Conservation (phyloP, 2,113 vertebrate genomes). For the Hucho hucho region DNA sequence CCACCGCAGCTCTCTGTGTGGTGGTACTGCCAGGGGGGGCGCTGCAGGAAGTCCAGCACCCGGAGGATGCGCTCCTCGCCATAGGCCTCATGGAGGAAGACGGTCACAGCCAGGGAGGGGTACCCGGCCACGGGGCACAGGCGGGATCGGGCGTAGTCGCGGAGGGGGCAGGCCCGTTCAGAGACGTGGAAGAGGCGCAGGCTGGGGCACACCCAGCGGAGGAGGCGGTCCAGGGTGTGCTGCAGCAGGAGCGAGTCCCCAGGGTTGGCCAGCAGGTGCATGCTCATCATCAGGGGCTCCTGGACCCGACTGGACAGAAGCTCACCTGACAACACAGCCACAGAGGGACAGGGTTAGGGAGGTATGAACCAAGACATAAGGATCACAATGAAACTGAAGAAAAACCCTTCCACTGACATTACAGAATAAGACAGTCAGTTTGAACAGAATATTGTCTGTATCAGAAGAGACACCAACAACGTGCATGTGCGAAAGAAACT, state of each 20-base stretch:
- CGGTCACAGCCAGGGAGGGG: slow-evolving; percentile 85
- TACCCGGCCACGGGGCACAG: slow-evolving; percentile 66
- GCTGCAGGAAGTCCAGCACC: slow-evolving; percentile 83
- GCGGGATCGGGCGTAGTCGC: slow-evolving; percentile 42
- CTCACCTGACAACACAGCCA: slow-evolving; percentile 36
- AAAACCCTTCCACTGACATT: not conserved
- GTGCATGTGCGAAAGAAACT: not conserved
- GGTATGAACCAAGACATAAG: not conserved
- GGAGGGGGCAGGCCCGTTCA: slow-evolving; percentile 73
- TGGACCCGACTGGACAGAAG: slow-evolving; percentile 58
- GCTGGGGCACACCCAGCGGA: slow-evolving; percentile 81
- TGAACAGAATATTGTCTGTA: not conserved
- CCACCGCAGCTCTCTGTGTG: slow-evolving; percentile 62
- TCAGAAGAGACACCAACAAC: not conserved
- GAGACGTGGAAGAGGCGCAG: slow-evolving; percentile 87
- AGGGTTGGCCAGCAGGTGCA: slow-evolving; percentile 84
- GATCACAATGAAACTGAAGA: not conserved
- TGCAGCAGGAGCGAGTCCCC: slow-evolving; percentile 82
- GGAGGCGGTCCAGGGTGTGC: slow-evolving; percentile 81
- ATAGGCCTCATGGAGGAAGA: slow-evolving; percentile 83
- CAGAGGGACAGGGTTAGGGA: not conserved
- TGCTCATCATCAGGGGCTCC: slow-evolving; percentile 73
- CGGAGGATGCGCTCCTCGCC: slow-evolving; percentile 84
- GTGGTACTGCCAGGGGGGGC: slow-evolving; percentile 83
- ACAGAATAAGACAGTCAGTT: not conserved